A percentile compares a stretch with the other conserved stretches of the same genome.
These are phyloP conservation scores for Semibalanus balanoides DNA, from an alignment of 1,140 invertebrate species.

Conservation along the genomic window DNA sequence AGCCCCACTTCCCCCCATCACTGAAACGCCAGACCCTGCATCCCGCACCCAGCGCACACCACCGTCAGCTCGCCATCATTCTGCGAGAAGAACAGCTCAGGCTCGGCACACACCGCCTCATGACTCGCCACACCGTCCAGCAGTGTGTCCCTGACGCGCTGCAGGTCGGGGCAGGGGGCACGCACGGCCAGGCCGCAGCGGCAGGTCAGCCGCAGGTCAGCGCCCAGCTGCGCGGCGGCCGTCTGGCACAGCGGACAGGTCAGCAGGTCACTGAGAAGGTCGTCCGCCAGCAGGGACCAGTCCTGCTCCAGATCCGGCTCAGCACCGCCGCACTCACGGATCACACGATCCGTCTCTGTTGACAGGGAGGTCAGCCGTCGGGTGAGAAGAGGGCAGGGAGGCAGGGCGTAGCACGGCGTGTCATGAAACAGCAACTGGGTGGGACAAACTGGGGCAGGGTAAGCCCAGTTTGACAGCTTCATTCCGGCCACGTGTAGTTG, in stretches of 20 bases:
- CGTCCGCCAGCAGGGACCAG: neutral
- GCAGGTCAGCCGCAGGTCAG: neutral
- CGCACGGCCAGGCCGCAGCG: neutral
- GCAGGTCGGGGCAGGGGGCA: neutral
- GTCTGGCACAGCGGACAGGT: neutral
- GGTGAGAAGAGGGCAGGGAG: too few species aligned
- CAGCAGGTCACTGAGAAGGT: neutral
- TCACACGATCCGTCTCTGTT: neutral
- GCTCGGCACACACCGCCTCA: neutral
- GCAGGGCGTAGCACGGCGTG: too few species aligned
- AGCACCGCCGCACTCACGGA: neutral
- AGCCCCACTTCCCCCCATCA: too few species aligned
- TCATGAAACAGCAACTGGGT: too few species aligned
- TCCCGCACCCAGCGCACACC: neutral
- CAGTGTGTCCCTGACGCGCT: neutral
- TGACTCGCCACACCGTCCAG: neutral
- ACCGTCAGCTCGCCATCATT: neutral
- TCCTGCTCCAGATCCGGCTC: neutral
- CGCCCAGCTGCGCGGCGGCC: neutral
- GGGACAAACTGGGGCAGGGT: too few species aligned
- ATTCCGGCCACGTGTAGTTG: too few species aligned
- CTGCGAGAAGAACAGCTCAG: neutral
- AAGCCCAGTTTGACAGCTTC: too few species aligned
- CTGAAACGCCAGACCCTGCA: neutral
- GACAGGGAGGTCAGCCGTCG: neutral